Base-by-base conservation (phyloP, 2,113 vertebrate species). In the Lepus timidus region DNA sequence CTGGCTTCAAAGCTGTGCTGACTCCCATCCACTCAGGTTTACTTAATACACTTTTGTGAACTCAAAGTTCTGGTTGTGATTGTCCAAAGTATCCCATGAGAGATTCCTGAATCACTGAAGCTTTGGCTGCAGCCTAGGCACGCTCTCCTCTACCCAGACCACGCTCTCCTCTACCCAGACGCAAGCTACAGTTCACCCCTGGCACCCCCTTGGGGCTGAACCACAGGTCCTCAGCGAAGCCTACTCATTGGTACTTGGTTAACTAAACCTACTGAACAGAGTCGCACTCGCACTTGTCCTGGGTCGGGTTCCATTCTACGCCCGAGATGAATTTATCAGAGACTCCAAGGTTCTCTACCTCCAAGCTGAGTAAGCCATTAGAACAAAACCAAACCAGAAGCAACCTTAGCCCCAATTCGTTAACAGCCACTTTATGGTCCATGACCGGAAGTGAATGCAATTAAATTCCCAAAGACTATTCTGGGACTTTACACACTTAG, bases 401-500 rank as follows among this genome's bases (percentile, higher is more conserved):
- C 22, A 55, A 90, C 10, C 25, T 92, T 82, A 96, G 9, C 83
- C n/a, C 44, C 2, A 49, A 85, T 62, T 94, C 65, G 58, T 49
- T 91, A 86, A 95, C 3, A 1, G 11, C 58, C 62, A 78, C 55
- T 86, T 91, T 58, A 74, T 12, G 64, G 94, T 22, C 33, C 74
- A 92, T 0, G 19, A 8, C 44, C 82, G 80, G 36, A 95, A 90
- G n/a, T 88, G 36, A 92, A 70, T 19, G 62, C 12, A 89, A 83
- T 74, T 95, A 70, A 92, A 6, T 76, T 91, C 68, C 80, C 73
- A 92, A 92, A 96, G 65, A 91, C 49, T 76, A 61, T 36, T 73
- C 87, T 29, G 33, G 10, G 70, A 31, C 23, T 88, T 65, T 75
- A 27, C 4, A 84, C 39, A 76, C 22, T 58, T 20, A 93, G 39